Evolutionary conservation across 2,888 invertebrate species (phyloP), one percentile per base, ranked within the genome.

Genomic region (Aethes cnicana): DNA sequence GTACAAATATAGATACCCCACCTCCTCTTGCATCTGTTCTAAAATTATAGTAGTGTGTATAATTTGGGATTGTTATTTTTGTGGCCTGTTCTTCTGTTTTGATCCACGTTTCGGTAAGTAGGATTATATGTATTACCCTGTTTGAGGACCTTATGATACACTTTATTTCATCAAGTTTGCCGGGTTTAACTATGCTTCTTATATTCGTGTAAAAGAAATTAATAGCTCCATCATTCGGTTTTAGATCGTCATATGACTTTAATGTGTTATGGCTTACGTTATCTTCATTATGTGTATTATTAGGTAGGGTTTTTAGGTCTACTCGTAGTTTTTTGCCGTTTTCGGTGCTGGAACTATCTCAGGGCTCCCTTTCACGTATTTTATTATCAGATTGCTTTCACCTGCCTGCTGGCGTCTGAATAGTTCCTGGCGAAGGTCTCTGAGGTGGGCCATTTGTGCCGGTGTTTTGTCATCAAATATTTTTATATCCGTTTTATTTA

Each of bases 31-130:
- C 23, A 9, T 48, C 20, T 11, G 25, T 48, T 26, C 58, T 11
- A 17, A 23, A 21, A 23, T 56, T 56, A 9, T 50, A 58, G 28
- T 53, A 26, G 16, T 58, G 58, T 1, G 53, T 47, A 20, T 58
- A 58, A 11, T 53, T 49, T 2, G 25, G 30, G 12, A 58, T 11
- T 8, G n/a, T n/a, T 2, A 33, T 2, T 0, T n/a, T 16, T 32
- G 4, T 8, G 8, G 32, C 32, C 14, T 26, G 9, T 9, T 26
- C 3, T 9, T 26, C 9, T 6, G n/a, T 26, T 26, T 26, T 26
- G n/a, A 26, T 26, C 26, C 26, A 26, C 2, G 26, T 26, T 9
- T 26, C 26, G 3, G 26, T 9, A 3, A 26, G 7, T 3, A 26
- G 26, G 1, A 26, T 26, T 3, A 26, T 1, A 2, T 26, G 26